A percentile compares a stretch with the other conserved stretches of the same genome.
Evolutionary conservation across 2,113 vertebrate genomes (phyloP).

Genomic region (Paralichthys olivaceus): DNA sequence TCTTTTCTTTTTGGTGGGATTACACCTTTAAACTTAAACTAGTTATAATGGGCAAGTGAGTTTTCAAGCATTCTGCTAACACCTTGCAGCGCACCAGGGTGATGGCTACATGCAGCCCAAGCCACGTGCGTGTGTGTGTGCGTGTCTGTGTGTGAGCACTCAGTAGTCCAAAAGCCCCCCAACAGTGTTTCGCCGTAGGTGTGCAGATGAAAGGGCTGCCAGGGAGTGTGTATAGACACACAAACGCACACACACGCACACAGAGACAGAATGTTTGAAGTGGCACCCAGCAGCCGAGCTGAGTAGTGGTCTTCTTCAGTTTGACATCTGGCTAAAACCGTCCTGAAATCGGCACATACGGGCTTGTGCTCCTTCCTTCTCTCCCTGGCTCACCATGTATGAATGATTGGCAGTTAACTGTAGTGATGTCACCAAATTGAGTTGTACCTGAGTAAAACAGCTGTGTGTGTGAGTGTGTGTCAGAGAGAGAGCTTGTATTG

Average conservation of each 20-base stretch:
- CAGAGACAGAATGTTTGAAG: constrained; percentile 67
- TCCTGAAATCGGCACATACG: constrained; percentile 17
- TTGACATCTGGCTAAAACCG: constrained; percentile 69
- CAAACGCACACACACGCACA: constrained; percentile 18
- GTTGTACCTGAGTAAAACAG: background rate
- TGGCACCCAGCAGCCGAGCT: constrained; percentile 64
- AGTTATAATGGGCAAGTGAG: background rate
- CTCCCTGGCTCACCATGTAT: constrained; percentile 2
- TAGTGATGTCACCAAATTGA: constrained; percentile 18
- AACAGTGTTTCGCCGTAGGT: constrained; percentile 66
- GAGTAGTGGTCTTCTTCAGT: constrained; percentile 67
- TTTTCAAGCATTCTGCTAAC: constrained; percentile 27
- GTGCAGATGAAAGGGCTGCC: constrained; percentile 75
- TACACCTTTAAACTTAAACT: constrained; percentile 7
- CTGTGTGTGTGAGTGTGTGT: background rate
- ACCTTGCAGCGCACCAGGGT: constrained; percentile 12
- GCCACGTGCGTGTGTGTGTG: constrained; percentile 31
- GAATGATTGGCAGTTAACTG: constrained; percentile 7
- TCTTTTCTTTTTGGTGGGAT: background rate
- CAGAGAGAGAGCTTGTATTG: background rate
- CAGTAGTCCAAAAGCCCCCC: constrained; percentile 48
- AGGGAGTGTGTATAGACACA: constrained; percentile 39
- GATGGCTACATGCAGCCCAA: constrained; percentile 51
- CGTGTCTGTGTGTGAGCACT: constrained; percentile 32
- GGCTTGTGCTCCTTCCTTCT: background rate